phyloP scores from a whole-genome alignment of 2,888 invertebrate genomes.

The Ormyrus labotus region DNA sequence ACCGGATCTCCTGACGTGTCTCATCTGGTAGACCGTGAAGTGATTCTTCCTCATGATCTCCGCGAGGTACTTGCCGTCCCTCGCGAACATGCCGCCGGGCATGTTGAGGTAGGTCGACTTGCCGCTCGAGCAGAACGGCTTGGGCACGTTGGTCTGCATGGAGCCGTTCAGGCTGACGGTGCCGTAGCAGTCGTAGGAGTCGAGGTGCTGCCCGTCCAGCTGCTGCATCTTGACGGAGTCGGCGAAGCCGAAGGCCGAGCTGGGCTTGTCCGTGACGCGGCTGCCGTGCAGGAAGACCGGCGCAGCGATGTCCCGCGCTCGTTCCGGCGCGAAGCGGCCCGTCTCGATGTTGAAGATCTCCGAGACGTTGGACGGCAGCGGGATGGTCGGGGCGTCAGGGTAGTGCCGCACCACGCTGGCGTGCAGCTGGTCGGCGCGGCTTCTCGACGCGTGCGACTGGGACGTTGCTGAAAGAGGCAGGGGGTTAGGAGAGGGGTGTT shows the following conservation, averaged over 20 bases:
- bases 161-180: constrained; percentile 82
- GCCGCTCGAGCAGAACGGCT: constrained; percentile 78
- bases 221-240: constrained; percentile 71
- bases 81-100: constrained; percentile 86
- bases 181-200: constrained; percentile 83
- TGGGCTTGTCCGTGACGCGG: constrained; percentile 37
- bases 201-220: constrained; percentile 77
- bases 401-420: constrained; percentile 77
- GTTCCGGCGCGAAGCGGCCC: constrained; percentile 81
- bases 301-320: constrained; percentile 81
- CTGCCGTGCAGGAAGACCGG: constrained; percentile 78
- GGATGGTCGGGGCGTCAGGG: constrained; percentile 78
- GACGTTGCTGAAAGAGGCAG: constrained; percentile 18
- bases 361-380: constrained; percentile 80
- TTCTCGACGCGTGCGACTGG: not conserved
- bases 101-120: constrained; percentile 82
- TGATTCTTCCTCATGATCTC: constrained; percentile 83
- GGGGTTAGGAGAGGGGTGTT: too few species aligned
- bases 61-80: constrained; percentile 83
- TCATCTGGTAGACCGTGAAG: constrained; percentile 74
- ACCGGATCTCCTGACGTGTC: constrained; percentile 11
- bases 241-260: constrained; percentile 65
- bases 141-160: constrained; percentile 87
- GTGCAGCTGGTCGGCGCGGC: constrained; percentile 66
- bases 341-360: constrained; percentile 82